Percentiles rank a stretch among this genome's conserved stretches.
Conservation (phyloP, 1,140 invertebrate species). For the Acromyrmex echinatior region DNA sequence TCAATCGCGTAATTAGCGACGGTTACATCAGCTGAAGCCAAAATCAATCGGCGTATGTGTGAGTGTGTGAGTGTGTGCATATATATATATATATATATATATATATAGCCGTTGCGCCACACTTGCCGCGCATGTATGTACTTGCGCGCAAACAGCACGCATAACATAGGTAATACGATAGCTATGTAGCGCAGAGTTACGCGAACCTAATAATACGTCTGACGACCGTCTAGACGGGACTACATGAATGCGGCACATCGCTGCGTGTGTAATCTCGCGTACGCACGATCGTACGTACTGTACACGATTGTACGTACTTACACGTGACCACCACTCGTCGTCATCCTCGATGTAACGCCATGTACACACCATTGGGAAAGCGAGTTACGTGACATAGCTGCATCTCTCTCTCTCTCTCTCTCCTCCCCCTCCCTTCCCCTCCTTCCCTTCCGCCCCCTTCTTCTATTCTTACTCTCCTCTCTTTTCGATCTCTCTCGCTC, state of each 20-base stretch:
- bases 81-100: too few species aligned
- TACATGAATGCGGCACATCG: constrained; percentile 74
- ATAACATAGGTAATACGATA: constrained; percentile 75
- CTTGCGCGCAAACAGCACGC: constrained; percentile 29
- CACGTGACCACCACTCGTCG: constrained; percentile 52
- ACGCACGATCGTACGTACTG: constrained; percentile 49
- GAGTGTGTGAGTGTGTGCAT: not conserved
- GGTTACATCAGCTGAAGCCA: constrained; percentile 81
- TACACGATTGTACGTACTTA: not conserved
- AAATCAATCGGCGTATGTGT: constrained; percentile 29
- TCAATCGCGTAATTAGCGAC: constrained; percentile 79
- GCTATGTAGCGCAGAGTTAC: constrained; percentile 80
- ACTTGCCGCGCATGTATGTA: constrained; percentile 25
- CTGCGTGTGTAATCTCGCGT: constrained; percentile 65
- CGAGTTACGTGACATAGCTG: constrained; percentile 42
- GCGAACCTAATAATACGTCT: constrained; percentile 85
- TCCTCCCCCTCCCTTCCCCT: too few species aligned
- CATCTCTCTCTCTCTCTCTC: not conserved
- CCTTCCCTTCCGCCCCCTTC: not conserved
- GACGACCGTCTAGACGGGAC: constrained; percentile 84
- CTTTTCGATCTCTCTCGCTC: not conserved
- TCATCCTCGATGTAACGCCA: constrained; percentile 44
- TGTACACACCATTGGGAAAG: constrained; percentile 10
- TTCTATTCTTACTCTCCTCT: too few species aligned
- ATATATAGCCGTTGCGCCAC: not conserved